Percentiles rank a stretch among this genome's conserved stretches.
Evolutionary conservation across 2,113 vertebrate genomes (phyloP).

Genomic region (Burhinus oedicnemus): DNA sequence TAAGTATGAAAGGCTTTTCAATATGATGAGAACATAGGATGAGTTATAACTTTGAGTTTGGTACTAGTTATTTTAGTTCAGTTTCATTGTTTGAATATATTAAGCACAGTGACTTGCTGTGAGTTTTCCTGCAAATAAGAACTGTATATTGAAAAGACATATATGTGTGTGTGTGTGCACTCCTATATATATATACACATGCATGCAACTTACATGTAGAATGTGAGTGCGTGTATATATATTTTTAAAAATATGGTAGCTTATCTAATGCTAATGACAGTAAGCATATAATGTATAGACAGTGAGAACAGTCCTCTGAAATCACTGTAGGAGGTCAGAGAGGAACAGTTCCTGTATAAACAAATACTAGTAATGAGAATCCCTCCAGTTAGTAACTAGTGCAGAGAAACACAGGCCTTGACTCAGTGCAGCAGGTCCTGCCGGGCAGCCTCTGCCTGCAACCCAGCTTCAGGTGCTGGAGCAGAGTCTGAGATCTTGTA

Average conservation of each 20-base stretch:
- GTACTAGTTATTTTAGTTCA: not conserved
- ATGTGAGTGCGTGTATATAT: not conserved
- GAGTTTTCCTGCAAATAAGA: not conserved
- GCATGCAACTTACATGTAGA: not conserved
- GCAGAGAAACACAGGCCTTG: not conserved
- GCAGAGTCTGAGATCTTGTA: not conserved
- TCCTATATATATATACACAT: not conserved
- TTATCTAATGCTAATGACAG: not conserved
- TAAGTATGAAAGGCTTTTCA: not conserved
- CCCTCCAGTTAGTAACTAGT: not conserved
- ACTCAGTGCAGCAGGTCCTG: not conserved
- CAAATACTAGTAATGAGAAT: not conserved
- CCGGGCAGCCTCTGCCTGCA: not conserved
- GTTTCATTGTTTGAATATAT: not conserved
- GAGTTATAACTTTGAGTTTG: not conserved
- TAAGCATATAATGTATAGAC: not conserved
- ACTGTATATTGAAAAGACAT: not conserved
- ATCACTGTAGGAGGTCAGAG: not conserved
- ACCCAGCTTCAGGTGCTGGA: not conserved
- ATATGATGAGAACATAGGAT: not conserved
- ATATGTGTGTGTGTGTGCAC: rapidly evolving
- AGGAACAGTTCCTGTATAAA: not conserved
- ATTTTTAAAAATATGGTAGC: not conserved
- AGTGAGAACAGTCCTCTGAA: not conserved
- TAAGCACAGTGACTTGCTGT: not conserved